Evolutionary conservation across 1,140 invertebrate genomes (phyloP).

Genomic region (Glomeris maerens): DNA sequence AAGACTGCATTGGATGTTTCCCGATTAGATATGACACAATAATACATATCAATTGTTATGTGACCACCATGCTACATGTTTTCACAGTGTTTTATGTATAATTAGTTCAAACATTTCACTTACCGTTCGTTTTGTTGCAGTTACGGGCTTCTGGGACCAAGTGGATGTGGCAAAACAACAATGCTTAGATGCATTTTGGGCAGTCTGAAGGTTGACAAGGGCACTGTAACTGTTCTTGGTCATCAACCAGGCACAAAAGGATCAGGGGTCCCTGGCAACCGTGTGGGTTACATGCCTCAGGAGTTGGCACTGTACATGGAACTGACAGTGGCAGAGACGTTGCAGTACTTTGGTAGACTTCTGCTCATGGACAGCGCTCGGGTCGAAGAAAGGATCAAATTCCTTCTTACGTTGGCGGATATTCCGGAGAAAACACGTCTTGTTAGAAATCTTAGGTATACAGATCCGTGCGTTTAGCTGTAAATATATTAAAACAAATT

Average conservation of each 20-base stretch:
- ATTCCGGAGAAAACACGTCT: constrained; percentile 64
- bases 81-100: too few relatives aligned
- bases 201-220: constrained; percentile 57
- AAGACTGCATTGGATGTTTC: too few relatives aligned
- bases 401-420: constrained; percentile 10
- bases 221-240: constrained; percentile 71
- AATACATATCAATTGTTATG: too few relatives aligned
- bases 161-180: constrained; percentile 60
- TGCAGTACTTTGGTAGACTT: constrained; percentile 28
- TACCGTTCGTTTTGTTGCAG: too few relatives aligned
- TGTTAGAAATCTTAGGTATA: constrained; percentile 75
- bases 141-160: constrained; percentile 52
- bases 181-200: constrained; percentile 76
- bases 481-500: too few relatives aligned
- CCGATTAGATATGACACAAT: too few relatives aligned
- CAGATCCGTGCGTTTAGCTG: too few relatives aligned
- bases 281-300: constrained; percentile 35
- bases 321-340: constrained; percentile 29
- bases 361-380: constrained; percentile 1
- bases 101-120: too few relatives aligned
- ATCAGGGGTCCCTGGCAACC: constrained; percentile 33
- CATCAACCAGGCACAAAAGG: constrained; percentile 58
- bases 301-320: constrained; percentile 31
- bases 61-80: too few relatives aligned
- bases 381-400: constrained; percentile 12